Evolutionary conservation across 35 echinoderm and acorn worm genomes (phyloP).

Genomic region (Acanthaster planci): DNA sequence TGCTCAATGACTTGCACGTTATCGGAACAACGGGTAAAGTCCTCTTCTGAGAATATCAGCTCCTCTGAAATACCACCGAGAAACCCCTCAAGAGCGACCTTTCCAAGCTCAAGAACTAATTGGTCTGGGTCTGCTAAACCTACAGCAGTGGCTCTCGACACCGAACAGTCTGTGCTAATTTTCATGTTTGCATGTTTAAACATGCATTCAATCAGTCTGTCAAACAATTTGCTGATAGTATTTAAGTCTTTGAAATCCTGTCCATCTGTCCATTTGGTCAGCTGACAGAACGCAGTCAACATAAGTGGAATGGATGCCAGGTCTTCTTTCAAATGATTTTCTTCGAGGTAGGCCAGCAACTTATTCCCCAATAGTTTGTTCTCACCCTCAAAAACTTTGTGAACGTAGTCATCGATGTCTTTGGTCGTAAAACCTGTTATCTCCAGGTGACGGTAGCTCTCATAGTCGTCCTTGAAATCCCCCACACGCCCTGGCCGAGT

Average conservation of each 20-base stretch:
- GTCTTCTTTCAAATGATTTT: neutral
- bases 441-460: slow-evolving; percentile 39
- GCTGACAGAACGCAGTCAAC: slow-evolving; percentile 28
- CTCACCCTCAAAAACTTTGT: neutral
- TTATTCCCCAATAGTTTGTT: neutral
- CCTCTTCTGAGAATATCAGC: slow-evolving; percentile 39
- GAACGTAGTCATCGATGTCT: slow-evolving; percentile 46
- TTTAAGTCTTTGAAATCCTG: slow-evolving; percentile 48
- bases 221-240: slow-evolving; percentile 21
- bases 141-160: neutral
- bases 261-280: slow-evolving; percentile 49
- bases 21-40: slow-evolving; percentile 15
- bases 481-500: slow-evolving; percentile 40
- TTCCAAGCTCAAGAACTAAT: slow-evolving; percentile 35
- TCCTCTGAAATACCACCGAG: slow-evolving; percentile 12
- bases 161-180: neutral
- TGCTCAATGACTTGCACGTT: neutral
- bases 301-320: slow-evolving; percentile 13
- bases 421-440: slow-evolving; percentile 49
- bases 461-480: slow-evolving; percentile 38
- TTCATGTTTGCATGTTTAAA: neutral
- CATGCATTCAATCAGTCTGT: slow-evolving; percentile 5
- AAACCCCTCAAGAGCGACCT: slow-evolving; percentile 36
- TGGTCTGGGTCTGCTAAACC: neutral
- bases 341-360: neutral